Evolutionary conservation across 1,140 invertebrate species (phyloP).

Genomic region (Aphaenogaster rudis): DNA sequence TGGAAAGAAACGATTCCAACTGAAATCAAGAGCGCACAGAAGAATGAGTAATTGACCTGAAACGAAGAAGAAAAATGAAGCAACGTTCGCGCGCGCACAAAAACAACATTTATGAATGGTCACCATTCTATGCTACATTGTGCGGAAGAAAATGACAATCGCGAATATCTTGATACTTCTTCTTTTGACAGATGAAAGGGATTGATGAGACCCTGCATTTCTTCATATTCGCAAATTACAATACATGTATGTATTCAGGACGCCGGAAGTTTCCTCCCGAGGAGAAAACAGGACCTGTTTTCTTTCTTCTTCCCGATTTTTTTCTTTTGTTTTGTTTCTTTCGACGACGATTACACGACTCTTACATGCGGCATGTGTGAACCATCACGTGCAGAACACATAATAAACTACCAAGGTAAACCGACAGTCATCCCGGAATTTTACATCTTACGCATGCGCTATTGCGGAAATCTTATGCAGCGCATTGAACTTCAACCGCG

Average conservation of each 20-base stretch:
- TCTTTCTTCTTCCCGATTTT: not conserved
- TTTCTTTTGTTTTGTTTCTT: not conserved
- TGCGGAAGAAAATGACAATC: not conserved
- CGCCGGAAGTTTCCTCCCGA: not conserved
- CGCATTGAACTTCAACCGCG: constrained; percentile 15
- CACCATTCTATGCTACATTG: not conserved
- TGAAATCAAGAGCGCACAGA: not conserved
- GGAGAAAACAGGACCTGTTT: not conserved
- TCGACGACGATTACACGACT: not conserved
- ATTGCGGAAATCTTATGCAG: not conserved
- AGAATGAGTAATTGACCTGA: not conserved
- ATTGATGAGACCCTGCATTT: not conserved
- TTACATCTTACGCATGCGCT: constrained; percentile 13
- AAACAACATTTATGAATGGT: not conserved
- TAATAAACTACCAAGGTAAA: constrained; percentile 2
- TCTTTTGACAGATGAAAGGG: not conserved
- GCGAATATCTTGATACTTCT: not conserved
- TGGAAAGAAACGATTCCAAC: not conserved
- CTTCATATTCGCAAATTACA: not conserved
- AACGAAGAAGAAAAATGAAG: not conserved
- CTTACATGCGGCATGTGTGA: not conserved
- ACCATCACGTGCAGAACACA: not conserved
- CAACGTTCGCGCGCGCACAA: not conserved
- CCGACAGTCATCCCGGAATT: not conserved
- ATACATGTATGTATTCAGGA: not conserved